phyloP scores from a whole-genome alignment of 2,888 invertebrate genomes.

The Chaetogeoica ovagalla region DNA sequence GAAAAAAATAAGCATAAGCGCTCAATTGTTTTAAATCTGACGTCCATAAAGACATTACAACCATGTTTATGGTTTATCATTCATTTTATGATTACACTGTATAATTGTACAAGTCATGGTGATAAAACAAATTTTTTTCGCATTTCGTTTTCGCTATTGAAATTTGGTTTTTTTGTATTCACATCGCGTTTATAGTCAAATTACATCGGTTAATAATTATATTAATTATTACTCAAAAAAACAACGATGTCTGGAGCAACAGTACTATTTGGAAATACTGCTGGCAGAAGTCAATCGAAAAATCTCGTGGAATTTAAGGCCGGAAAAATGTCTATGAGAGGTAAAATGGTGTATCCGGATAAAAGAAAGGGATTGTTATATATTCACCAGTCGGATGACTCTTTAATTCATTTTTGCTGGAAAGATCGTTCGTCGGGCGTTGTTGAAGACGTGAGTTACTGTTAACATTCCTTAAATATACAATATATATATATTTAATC shows the following conservation, averaged over 20 bases:
- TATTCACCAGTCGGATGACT: constrained; percentile 95
- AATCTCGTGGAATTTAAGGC: constrained; percentile 94
- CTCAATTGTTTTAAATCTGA: too few species aligned
- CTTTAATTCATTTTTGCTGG: constrained; percentile 99
- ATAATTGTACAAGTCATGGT: background rate
- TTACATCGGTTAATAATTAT: background rate
- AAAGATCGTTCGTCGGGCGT: constrained; percentile 92
- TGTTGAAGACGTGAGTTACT: constrained; percentile 78
- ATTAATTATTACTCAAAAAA: constrained; percentile 1
- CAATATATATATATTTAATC: too few species aligned
- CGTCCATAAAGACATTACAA: too few species aligned
- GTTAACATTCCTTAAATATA: too few species aligned
- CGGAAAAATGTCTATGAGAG: constrained; percentile 93
- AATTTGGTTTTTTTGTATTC: too few species aligned
- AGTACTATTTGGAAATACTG: constrained; percentile 75
- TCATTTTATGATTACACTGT: too few species aligned
- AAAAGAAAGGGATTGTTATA: constrained; percentile 93
- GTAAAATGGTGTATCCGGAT: constrained; percentile 91
- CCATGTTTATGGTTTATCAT: too few species aligned
- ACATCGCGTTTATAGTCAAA: background rate
- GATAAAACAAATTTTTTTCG: constrained; percentile 37
- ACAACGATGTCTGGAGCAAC: constrained; percentile 67
- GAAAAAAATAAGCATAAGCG: too few species aligned
- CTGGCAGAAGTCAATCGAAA: constrained; percentile 78
- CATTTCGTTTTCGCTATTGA: background rate